Conservation (phyloP, 2,888 invertebrate species). For the Polymixis lichenea region DNA sequence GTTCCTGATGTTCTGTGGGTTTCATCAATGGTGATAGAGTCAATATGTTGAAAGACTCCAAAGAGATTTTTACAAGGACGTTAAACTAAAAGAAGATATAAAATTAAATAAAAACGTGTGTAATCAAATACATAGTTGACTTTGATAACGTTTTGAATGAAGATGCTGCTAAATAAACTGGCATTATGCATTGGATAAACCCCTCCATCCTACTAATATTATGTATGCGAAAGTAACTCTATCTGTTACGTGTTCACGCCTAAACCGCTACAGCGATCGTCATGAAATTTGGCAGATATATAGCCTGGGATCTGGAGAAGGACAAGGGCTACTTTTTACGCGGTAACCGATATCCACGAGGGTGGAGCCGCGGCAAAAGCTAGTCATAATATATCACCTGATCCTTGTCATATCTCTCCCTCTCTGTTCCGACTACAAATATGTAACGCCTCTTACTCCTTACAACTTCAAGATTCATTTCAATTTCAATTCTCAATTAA, state of each 20-base stretch:
- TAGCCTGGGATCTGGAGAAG: too few relatives aligned
- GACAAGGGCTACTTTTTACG: too few relatives aligned
- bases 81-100: neutral
- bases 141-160: neutral
- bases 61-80: neutral
- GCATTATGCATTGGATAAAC: neutral
- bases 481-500: neutral
- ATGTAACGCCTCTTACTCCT: neutral
- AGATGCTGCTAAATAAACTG: neutral
- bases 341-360: too few relatives aligned
- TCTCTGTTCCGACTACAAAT: neutral
- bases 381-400: neutral
- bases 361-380: too few relatives aligned
- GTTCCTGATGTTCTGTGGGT: slow-evolving; percentile 20
- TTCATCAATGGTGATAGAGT: neutral
- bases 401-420: neutral
- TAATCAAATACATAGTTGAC: too few relatives aligned
- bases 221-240: too few relatives aligned
- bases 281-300: too few relatives aligned
- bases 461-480: too few relatives aligned
- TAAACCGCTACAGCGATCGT: too few relatives aligned
- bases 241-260: too few relatives aligned
- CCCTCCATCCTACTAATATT: neutral
- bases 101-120: neutral
- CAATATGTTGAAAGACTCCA: neutral